phyloP scores from a whole-genome alignment of 2,113 vertebrate genomes.

The Bubo scandiacus region DNA sequence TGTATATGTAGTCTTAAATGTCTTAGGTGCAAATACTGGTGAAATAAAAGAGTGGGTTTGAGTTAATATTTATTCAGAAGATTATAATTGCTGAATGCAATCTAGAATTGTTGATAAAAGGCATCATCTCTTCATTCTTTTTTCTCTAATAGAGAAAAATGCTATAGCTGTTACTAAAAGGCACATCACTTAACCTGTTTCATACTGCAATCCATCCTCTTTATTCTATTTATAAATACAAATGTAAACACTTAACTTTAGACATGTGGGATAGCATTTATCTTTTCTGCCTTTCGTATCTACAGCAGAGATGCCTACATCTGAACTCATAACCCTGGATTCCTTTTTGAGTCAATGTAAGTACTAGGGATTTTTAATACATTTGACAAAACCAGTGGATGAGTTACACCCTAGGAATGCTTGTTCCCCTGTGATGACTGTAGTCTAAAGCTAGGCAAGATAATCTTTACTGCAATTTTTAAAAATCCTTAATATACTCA shows the following conservation, averaged over 20 bases:
- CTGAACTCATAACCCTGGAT: neutral
- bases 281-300: neutral
- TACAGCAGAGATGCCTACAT: neutral
- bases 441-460: neutral
- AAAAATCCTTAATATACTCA: neutral
- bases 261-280: neutral
- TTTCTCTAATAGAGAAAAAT: neutral
- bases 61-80: neutral
- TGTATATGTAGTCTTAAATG: neutral
- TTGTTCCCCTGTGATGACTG: neutral
- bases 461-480: neutral
- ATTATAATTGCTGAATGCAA: neutral
- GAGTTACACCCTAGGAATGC: neutral
- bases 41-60: neutral
- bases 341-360: neutral
- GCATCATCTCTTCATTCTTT: neutral
- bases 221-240: neutral
- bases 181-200: neutral
- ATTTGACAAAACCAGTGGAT: neutral
- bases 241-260: neutral
- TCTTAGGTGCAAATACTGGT: neutral
- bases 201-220: neutral
- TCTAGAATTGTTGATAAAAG: neutral
- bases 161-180: neutral
- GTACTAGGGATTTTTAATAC: neutral